phyloP scores from a whole-genome alignment of 1,140 invertebrate genomes.

The Leguminivora glycinivorella region DNA sequence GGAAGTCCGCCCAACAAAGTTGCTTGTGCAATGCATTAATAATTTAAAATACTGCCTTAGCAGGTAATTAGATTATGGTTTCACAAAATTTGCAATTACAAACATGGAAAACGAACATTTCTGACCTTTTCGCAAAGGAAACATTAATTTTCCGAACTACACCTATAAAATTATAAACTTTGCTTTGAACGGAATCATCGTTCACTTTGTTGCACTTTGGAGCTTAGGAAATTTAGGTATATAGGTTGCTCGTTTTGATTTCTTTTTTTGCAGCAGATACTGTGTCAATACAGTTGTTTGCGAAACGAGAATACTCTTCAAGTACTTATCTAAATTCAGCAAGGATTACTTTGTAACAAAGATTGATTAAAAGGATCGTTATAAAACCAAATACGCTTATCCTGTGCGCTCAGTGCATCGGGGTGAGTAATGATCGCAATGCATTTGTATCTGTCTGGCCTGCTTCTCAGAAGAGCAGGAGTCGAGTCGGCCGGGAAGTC shows the following conservation, averaged over 20 bases:
- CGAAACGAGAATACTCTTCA: not conserved
- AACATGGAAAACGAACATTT: not conserved
- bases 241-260: no score
- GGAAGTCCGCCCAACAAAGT: constrained; percentile 34
- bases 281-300: no score
- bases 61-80: not conserved
- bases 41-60: constrained; percentile 5
- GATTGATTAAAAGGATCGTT: not conserved
- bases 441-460: constrained; percentile 23
- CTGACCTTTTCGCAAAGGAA: not conserved
- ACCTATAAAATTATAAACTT: no score
- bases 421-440: constrained; percentile 14
- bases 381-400: constrained; percentile 12
- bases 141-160: not conserved
- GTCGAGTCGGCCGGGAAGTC: constrained; percentile 43
- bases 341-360: not conserved
- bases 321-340: constrained; percentile 3
- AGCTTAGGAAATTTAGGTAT: no score
- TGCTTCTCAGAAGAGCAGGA: constrained; percentile 45
- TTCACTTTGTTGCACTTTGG: no score
- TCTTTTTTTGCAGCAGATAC: no score
- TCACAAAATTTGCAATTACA: constrained; percentile 15
- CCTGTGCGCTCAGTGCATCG: not conserved
- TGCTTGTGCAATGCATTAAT: constrained; percentile 7
- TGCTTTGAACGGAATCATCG: no score